phyloP scores from a whole-genome alignment of 2,797 vertebrate species.

The Trematomus bernacchii region DNA sequence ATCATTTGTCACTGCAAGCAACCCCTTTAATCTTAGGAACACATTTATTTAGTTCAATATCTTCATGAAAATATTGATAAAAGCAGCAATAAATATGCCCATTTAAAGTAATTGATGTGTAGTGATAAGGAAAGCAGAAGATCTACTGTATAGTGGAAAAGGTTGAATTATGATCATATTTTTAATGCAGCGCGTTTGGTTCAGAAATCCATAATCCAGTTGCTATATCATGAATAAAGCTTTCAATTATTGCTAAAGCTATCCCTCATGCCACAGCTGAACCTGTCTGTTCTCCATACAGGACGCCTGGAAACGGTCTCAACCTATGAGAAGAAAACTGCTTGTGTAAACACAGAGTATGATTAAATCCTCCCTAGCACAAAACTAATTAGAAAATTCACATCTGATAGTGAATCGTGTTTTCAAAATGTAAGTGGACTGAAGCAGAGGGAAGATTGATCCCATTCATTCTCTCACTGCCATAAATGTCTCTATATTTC shows the following conservation, averaged over 20 bases:
- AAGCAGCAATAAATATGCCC: background rate
- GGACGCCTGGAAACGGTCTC: background rate
- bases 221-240: slow-evolving; percentile 1
- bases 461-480: background rate
- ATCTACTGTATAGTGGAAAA: background rate
- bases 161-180: background rate
- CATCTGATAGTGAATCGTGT: background rate
- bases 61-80: background rate
- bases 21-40: background rate
- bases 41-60: background rate
- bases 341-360: background rate
- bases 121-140: background rate
- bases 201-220: slow-evolving; percentile 23
- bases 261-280: background rate
- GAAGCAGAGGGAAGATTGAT: slow-evolving; percentile 35
- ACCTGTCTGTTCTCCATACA: background rate
- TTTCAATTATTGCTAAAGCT: background rate
- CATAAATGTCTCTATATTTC: background rate
- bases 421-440: background rate
- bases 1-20: background rate
- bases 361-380: slow-evolving; percentile 3
- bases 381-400: slow-evolving; percentile 7
- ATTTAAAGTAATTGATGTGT: background rate
- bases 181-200: background rate
- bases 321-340: background rate